These are phyloP conservation scores for Acleris cristana DNA, from an alignment of 2,888 invertebrate genomes.

Conservation along the genomic window DNA sequence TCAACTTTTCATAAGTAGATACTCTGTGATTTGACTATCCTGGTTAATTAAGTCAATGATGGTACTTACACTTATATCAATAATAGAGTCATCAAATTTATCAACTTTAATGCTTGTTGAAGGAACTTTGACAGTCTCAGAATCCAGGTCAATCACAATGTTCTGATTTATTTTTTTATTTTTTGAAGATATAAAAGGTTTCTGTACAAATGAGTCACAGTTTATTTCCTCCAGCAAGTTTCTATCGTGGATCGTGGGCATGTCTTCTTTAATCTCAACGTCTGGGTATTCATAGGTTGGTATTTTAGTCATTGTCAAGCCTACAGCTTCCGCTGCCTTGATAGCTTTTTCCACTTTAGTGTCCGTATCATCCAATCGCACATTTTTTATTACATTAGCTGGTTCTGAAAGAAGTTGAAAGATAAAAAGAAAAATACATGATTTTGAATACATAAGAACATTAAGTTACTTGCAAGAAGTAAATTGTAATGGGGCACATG, in stretches of 20 bases:
- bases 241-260: constrained; percentile 81
- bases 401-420: constrained; percentile 56
- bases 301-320: constrained; percentile 78
- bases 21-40: too few relatives aligned
- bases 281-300: constrained; percentile 79
- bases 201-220: constrained; percentile 86
- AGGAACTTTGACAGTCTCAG: constrained; percentile 88
- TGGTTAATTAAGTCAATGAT: background rate
- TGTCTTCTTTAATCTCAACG: constrained; percentile 75
- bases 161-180: constrained; percentile 86
- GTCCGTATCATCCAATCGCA: constrained; percentile 72
- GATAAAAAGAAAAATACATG: constrained; percentile 12
- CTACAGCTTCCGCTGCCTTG: constrained; percentile 79
- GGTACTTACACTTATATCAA: constrained; percentile 86
- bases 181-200: constrained; percentile 82
- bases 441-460: background rate
- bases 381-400: constrained; percentile 49
- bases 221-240: constrained; percentile 88
- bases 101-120: constrained; percentile 74
- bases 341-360: constrained; percentile 76
- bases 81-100: constrained; percentile 84
- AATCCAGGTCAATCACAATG: constrained; percentile 89
- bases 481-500: too few relatives aligned
- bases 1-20: too few relatives aligned
- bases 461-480: too few relatives aligned